Conservation (phyloP, 2,113 vertebrate genomes). For the Morone chrysops region DNA sequence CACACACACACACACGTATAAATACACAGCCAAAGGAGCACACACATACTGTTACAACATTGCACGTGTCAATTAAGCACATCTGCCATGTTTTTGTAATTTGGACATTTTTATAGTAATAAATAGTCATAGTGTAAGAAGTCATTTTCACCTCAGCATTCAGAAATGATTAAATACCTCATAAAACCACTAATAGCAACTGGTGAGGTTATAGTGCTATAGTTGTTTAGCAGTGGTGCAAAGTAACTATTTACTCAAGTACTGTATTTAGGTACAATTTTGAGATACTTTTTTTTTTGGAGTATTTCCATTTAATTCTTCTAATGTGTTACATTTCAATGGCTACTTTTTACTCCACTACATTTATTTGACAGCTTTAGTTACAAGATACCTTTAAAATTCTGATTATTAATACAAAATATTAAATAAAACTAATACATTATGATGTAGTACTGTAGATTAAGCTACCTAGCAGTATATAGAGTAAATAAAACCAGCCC, state of each 20-base stretch:
- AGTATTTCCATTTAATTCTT: no score
- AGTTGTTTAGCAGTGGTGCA: background rate
- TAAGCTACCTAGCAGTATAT: background rate
- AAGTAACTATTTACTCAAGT: background rate
- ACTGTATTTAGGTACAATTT: no score
- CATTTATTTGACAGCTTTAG: background rate
- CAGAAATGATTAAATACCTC: background rate
- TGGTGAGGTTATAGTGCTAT: background rate
- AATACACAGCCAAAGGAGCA: background rate
- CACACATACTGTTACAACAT: background rate
- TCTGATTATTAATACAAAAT: background rate
- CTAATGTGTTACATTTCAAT: no score
- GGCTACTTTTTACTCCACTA: background rate
- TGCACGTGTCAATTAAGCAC: background rate
- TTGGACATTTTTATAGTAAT: no score
- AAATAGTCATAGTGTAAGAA: no score
- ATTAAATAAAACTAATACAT: background rate
- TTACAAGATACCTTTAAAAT: background rate
- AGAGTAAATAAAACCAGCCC: no score
- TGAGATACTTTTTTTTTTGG: no score
- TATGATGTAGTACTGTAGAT: background rate
- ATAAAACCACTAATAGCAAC: background rate
- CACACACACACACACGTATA: background rate
- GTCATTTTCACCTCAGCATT: background rate
- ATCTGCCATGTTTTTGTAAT: background rate